Percentiles rank a stretch among this genome's conserved stretches.
These are phyloP conservation scores for Loris lydekkerianus DNA, from an alignment of 2,797 vertebrate species.

Conservation along the genomic window DNA sequence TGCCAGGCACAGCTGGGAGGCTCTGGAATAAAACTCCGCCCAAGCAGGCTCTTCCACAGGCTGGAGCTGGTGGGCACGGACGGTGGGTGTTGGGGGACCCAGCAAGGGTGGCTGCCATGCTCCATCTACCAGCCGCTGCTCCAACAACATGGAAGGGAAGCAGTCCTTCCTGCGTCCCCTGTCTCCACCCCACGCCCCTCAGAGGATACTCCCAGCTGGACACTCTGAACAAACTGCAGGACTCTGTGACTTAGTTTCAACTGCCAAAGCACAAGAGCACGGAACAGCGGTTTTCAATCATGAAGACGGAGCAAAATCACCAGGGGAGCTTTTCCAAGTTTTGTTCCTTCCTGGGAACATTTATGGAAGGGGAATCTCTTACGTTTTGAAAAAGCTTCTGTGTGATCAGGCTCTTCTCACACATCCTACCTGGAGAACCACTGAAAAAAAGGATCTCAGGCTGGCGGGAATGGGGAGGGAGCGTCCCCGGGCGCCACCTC, in stretches of 20 bases:
- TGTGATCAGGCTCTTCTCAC: not conserved
- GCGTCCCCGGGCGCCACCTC: not conserved
- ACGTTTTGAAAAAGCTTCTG: not conserved
- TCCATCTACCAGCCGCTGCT: not conserved
- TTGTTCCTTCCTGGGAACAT: not conserved
- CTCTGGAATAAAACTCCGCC: not conserved
- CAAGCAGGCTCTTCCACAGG: not conserved
- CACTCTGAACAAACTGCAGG: no score
- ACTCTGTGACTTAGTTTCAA: accelerated
- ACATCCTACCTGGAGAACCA: not conserved
- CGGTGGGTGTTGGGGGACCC: accelerated
- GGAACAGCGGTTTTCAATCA: slow-evolving; percentile 44
- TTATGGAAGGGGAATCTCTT: not conserved
- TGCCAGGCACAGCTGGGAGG: not conserved
- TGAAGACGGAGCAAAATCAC: not conserved
- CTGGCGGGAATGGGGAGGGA: not conserved
- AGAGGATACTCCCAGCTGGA: not conserved
- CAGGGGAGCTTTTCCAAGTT: not conserved
- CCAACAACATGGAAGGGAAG: not conserved
- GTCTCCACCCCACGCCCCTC: not conserved
- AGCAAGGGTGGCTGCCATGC: not conserved
- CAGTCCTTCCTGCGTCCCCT: not conserved
- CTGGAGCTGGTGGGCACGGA: not conserved
- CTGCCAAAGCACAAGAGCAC: not conserved
- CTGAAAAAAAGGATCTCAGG: not conserved